These are phyloP conservation scores for Champsocephalus gunnari DNA, from an alignment of 2,797 vertebrate genomes.

Conservation along the genomic window DNA sequence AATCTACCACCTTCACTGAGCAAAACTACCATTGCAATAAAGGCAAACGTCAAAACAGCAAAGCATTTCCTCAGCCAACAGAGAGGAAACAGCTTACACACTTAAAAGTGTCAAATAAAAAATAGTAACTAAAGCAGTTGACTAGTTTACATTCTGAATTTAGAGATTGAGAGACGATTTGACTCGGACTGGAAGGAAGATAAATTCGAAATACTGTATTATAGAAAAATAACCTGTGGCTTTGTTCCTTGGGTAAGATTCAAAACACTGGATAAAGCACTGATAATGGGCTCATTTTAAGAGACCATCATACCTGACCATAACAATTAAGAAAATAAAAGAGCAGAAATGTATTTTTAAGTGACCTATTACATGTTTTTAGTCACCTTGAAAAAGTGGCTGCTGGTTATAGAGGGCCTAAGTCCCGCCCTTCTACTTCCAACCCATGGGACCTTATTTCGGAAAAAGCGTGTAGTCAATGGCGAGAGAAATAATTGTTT, in stretches of 20 bases:
- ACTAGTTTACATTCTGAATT: not conserved
- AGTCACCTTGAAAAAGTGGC: not conserved
- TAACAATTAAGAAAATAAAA: not conserved
- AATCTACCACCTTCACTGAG: not conserved
- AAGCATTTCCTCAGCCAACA: not conserved
- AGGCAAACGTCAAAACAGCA: not conserved
- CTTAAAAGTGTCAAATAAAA: not conserved
- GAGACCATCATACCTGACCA: not conserved
- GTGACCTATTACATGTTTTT: too few relatives aligned
- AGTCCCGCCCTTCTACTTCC: too few relatives aligned
- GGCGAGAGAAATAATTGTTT: too few relatives aligned
- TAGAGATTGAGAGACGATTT: not conserved
- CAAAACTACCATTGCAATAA: not conserved
- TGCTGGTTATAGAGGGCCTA: not conserved
- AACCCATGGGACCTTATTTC: too few relatives aligned
- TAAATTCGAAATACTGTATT: not conserved
- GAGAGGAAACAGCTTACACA: not conserved
- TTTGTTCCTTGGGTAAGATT: not conserved
- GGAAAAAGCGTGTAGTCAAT: too few relatives aligned
- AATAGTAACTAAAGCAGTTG: not conserved
- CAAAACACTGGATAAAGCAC: slow-evolving; percentile 8
- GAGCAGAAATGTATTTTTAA: not conserved
- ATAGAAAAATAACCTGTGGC: not conserved
- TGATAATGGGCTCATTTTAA: not conserved
- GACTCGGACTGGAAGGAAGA: not conserved